Base-by-base conservation (phyloP, 2,113 vertebrate species). In the Paradoxurus hermaphroditus region DNA sequence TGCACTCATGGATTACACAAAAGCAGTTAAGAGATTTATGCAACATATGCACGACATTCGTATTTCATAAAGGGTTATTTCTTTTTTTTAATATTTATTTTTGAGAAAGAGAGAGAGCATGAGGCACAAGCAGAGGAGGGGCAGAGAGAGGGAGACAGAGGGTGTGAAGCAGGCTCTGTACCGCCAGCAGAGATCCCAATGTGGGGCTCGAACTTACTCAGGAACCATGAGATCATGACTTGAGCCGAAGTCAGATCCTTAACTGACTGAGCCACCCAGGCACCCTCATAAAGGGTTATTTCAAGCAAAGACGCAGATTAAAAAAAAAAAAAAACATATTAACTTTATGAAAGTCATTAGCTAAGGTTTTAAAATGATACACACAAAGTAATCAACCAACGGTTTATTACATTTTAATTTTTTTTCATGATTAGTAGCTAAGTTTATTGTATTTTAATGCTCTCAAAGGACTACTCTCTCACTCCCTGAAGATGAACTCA, bases 361-460 rank as follows among this genome's bases (percentile, higher is more conserved):
- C 53, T 95, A 86, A 90, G 27, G 34, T 85, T 96, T 90, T 89
- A 59, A 81, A 95, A 77, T 46, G 95, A 31, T n/a, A 49, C 46
- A 67, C 3, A 72, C 83, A 92, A 91, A 95, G 14, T 82, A 85
- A 94, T 46, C 13, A 87, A 83, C 53, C 41, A 83, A 83, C 2
- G 51, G 41, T 77, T 46, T 31, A 77, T 10, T 46, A 14, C 15
- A 10, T 77, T 59, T 59, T 53, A 53, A 18, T 67, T 77, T 73
- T 44, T 44, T 77, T 77, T 46, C 73, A 77, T 18, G 73, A 46
- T 77, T 46, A 31, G 15, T 18, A 77, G 27, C 14, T 46, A 77
- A 5, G 46, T 39, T 68, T 85, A 72, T 13, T 93, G 10, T 67
- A 75, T 75, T 91, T 83, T 87, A 91, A 79, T 90, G 65, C 6